Evolutionary conservation across 2,113 vertebrate species (phyloP).

Genomic region (Alethe diademata): DNA sequence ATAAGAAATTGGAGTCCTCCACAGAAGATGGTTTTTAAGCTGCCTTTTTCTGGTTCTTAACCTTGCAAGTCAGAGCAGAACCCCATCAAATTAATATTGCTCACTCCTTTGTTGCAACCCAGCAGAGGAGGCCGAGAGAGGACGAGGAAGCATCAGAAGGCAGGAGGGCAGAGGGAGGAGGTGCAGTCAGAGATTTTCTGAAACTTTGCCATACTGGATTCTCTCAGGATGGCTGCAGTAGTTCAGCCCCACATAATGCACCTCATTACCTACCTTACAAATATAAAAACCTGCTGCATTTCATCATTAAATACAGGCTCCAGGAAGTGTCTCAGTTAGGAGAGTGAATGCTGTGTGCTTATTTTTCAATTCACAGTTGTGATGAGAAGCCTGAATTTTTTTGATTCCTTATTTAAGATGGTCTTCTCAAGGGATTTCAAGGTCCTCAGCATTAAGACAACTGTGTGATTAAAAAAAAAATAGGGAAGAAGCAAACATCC

Average conservation of each 20-base stretch:
- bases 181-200: background rate
- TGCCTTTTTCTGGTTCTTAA: background rate
- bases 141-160: background rate
- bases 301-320: background rate
- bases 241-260: background rate
- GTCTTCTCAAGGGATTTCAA: constrained; percentile 30
- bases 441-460: background rate
- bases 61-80: background rate
- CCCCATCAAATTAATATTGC: background rate
- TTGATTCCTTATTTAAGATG: constrained; percentile 26
- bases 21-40: background rate
- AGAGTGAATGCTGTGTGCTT: background rate
- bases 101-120: background rate
- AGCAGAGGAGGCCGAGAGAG: accelerated
- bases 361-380: background rate
- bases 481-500: background rate
- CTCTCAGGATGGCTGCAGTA: background rate
- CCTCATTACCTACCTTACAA: background rate
- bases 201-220: background rate
- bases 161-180: background rate
- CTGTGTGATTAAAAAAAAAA: background rate
- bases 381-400: constrained; percentile 18
- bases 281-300: background rate
- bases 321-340: background rate
- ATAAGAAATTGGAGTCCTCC: background rate